Percentiles rank a stretch among this genome's conserved stretches.
Evolutionary conservation across 2,113 vertebrate species (phyloP).

Genomic region (Manacus vitellinus): DNA sequence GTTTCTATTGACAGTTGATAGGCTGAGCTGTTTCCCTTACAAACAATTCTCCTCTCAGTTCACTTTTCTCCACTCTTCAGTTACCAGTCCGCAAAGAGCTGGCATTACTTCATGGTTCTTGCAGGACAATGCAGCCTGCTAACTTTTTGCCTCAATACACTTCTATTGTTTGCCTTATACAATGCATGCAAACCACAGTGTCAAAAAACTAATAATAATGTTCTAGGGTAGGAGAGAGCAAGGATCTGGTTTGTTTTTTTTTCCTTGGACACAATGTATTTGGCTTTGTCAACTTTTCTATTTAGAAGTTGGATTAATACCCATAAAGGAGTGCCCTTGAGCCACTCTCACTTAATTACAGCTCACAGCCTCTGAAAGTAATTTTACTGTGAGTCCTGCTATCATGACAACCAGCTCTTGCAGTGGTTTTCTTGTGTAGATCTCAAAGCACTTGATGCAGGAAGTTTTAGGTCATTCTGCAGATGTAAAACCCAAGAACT

Average conservation of each 20-base stretch:
- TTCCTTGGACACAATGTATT: conserved; percentile 15
- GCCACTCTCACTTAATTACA: not conserved
- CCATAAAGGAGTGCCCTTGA: not conserved
- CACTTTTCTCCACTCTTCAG: not conserved
- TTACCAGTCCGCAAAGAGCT: not conserved
- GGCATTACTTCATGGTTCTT: not conserved
- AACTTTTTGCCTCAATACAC: not conserved
- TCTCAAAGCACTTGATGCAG: not conserved
- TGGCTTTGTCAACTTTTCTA: conserved; percentile 22
- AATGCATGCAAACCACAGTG: not conserved
- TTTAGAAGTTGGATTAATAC: conserved; percentile 23
- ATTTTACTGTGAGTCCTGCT: not conserved
- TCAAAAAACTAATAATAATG: conserved; percentile 21
- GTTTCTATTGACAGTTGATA: not conserved
- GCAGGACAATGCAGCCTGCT: not conserved
- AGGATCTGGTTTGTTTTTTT: not conserved
- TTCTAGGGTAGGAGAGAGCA: not conserved
- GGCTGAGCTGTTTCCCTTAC: not conserved
- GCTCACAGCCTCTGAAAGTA: not conserved
- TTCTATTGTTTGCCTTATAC: not conserved
- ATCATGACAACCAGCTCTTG: not conserved
- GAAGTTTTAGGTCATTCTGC: not conserved
- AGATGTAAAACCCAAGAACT: not conserved
- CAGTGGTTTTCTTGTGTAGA: not conserved
- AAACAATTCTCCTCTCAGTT: not conserved